These are phyloP conservation scores for Thaleichthys pacificus DNA, from an alignment of 2,797 vertebrate genomes.

Conservation along the genomic window DNA sequence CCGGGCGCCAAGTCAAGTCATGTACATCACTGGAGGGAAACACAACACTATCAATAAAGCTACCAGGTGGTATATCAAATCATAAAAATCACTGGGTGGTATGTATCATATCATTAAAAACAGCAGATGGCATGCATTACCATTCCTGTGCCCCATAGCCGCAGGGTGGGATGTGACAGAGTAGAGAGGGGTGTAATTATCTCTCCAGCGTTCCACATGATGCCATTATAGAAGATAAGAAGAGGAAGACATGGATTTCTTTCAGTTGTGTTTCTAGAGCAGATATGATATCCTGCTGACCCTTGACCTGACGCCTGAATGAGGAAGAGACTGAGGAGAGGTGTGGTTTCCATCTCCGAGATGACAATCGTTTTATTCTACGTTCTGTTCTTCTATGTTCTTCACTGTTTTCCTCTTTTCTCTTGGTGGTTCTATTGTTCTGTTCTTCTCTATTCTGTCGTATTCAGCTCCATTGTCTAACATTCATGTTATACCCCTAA, in stretches of 20 bases:
- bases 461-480: neutral
- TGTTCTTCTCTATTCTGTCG: neutral
- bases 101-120: constrained; percentile 80
- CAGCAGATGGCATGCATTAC: constrained; percentile 80
- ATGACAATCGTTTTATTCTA: neutral
- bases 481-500: neutral
- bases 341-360: neutral
- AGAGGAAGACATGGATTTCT: constrained; percentile 57
- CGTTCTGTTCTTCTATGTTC: neutral
- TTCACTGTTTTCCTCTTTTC: neutral
- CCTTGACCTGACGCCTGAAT: constrained; percentile 38
- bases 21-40: constrained; percentile 76
- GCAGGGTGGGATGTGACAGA: constrained; percentile 75
- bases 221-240: constrained; percentile 66
- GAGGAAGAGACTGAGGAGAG: neutral
- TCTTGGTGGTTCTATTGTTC: neutral
- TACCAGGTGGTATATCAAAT: constrained; percentile 82
- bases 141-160: constrained; percentile 78
- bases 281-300: constrained; percentile 44
- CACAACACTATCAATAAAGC: constrained; percentile 79
- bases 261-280: constrained; percentile 53
- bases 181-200: constrained; percentile 76
- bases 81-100: constrained; percentile 79
- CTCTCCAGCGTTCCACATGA: constrained; percentile 67
- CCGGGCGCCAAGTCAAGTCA: constrained; percentile 68